A percentile compares a stretch with the other conserved stretches of the same genome.
Evolutionary conservation across 2,888 invertebrate species (phyloP).

Genomic region (Linnaemya tessellans): DNA sequence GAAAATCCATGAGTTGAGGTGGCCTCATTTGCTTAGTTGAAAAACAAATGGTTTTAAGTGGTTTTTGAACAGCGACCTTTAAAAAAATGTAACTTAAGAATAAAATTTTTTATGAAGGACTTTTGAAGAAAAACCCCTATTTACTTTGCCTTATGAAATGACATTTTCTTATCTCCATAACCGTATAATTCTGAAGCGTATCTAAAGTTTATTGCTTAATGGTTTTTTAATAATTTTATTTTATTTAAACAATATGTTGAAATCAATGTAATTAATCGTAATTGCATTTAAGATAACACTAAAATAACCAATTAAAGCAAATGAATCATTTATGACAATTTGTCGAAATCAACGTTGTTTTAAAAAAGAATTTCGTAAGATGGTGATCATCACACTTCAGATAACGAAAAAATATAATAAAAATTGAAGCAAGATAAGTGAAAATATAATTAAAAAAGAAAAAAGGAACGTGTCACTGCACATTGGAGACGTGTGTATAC

Average conservation of each 20-base stretch:
- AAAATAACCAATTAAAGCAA: background rate
- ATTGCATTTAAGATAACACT: conserved; percentile 10
- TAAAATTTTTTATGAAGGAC: background rate
- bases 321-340: conserved; percentile 14
- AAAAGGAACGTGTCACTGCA: background rate
- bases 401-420: background rate
- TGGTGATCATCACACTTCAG: background rate
- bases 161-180: background rate
- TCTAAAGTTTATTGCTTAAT: background rate
- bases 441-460: background rate
- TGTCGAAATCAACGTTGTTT: background rate
- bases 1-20: too few relatives aligned
- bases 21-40: too few relatives aligned
- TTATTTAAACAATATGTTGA: conserved; percentile 12
- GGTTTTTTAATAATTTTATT: background rate
- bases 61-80: background rate
- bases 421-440: background rate
- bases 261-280: conserved; percentile 12
- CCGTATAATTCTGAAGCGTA: background rate
- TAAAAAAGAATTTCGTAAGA: conserved; percentile 4
- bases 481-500: background rate
- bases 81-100: background rate
- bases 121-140: background rate
- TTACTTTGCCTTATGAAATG: background rate
- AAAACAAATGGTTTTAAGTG: background rate